A percentile compares a stretch with the other conserved stretches of the same genome.
Conservation (phyloP, 30 jellyfish, hydroid and myxozoan genomes). For the Pseudorhiza aurosa region DNA sequence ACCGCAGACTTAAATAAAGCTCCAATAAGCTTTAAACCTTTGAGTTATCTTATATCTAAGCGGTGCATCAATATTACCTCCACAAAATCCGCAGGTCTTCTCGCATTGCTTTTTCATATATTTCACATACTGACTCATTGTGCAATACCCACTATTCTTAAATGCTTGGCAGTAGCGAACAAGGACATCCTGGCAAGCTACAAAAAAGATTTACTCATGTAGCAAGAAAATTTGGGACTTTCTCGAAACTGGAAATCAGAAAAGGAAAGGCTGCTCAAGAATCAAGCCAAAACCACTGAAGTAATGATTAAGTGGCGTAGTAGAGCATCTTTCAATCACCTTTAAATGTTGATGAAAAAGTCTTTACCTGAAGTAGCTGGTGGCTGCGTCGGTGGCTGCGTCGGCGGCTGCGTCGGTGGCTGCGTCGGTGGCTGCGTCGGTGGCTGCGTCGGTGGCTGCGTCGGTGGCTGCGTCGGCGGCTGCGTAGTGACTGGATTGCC, state of each 20-base stretch:
- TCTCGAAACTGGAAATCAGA: no score
- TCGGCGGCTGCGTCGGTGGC: constrained; percentile 1
- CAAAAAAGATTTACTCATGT: not conserved
- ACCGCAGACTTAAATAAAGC: no score
- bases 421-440: not conserved
- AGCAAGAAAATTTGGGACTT: no score
- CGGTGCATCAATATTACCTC: no score
- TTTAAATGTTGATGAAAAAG: no score
- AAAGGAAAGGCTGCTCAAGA: no score
- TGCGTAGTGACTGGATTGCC: not conserved
- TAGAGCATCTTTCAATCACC: no score
- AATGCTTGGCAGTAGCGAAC: not conserved
- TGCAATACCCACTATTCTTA: constrained; percentile 15
- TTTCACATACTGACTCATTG: not conserved
- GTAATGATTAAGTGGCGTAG: no score
- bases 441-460: not conserved
- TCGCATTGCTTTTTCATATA: constrained; percentile 11
- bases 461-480: constrained; percentile 1
- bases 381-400: constrained; percentile 1
- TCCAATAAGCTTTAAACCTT: no score
- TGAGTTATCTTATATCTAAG: no score
- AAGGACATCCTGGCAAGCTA: not conserved
- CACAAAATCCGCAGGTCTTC: constrained; percentile 17
- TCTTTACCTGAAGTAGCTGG: no score
- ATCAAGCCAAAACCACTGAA: no score